A percentile compares a stretch with the other conserved stretches of the same genome.
Conservation (phyloP, 1,140 invertebrate genomes). For the Rhysida immarginata region DNA sequence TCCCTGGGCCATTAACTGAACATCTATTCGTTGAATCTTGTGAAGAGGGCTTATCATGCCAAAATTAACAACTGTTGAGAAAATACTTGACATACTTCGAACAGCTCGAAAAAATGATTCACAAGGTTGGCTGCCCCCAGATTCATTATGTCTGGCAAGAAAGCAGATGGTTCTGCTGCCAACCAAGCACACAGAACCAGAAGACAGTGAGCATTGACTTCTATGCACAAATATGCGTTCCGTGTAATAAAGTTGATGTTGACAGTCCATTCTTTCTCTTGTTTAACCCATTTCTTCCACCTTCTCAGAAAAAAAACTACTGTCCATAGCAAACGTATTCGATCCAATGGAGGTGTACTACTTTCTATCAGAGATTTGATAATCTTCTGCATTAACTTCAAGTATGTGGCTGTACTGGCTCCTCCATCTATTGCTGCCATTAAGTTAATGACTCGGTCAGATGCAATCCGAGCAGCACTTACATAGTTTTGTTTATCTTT, state of each 20-base stretch:
- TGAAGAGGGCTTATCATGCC: not conserved
- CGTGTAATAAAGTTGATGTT: not conserved
- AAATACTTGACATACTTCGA: not conserved
- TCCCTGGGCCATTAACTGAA: not conserved
- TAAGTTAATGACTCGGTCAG: not conserved
- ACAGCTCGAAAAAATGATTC: not conserved
- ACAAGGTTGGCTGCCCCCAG: not conserved
- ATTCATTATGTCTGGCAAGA: not conserved
- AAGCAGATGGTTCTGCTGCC: not conserved
- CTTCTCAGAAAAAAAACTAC: not conserved
- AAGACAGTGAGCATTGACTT: not conserved
- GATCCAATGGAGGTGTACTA: not conserved
- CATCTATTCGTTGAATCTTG: not conserved
- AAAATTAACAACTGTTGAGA: slow-evolving; percentile 1
- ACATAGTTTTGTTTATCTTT: slow-evolving; percentile 2
- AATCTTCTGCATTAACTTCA: not conserved
- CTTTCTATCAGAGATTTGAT: not conserved
- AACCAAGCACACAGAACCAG: not conserved
- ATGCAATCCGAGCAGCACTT: not conserved
- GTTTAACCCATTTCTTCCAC: not conserved
- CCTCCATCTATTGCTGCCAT: not conserved
- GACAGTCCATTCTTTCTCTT: not conserved
- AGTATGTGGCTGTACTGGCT: not conserved
- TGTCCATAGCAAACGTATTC: not conserved
- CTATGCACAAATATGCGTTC: not conserved